These are phyloP conservation scores for Physocephala rufipes DNA, from an alignment of 2,888 invertebrate species.

Conservation along the genomic window DNA sequence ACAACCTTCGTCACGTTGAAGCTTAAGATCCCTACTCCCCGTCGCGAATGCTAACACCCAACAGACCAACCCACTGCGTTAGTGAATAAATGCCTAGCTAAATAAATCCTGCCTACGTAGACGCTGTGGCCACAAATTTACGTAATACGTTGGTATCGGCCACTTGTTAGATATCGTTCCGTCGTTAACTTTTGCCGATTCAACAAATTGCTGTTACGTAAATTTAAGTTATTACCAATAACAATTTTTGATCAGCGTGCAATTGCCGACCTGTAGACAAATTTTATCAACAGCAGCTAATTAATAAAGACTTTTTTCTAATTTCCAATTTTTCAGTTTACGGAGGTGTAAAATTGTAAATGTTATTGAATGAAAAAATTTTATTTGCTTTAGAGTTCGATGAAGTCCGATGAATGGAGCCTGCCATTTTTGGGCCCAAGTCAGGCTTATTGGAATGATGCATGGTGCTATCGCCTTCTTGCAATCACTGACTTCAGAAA, in stretches of 20 bases:
- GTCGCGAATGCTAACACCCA: too few species aligned
- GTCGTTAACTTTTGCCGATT: conserved; percentile 14
- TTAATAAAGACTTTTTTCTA: conserved; percentile 30
- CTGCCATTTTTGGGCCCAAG: neutral
- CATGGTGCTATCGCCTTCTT: conserved; percentile 11
- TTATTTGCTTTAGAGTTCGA: neutral
- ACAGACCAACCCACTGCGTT: neutral
- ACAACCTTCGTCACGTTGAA: too few species aligned
- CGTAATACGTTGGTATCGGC: conserved; percentile 31
- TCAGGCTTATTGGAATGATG: conserved; percentile 8
- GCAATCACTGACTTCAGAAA: conserved; percentile 13
- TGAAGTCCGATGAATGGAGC: neutral
- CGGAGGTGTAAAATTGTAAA: conserved; percentile 43
- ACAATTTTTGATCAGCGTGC: neutral
- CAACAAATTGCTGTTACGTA: conserved; percentile 25
- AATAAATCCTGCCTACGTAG: conserved; percentile 1
- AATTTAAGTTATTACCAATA: conserved; percentile 19
- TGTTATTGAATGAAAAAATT: conserved; percentile 44
- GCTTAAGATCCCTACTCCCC: too few species aligned
- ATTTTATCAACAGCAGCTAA: conserved; percentile 28
- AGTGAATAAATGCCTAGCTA: neutral
- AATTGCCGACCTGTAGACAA: conserved; percentile 12
- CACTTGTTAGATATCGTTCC: conserved; percentile 27
- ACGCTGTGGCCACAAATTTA: neutral
- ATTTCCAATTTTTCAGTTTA: neutral